Evolutionary conservation across 2,888 invertebrate genomes (phyloP), one percentile per base, ranked within the genome.

Genomic region (Blomia tropicalis): DNA sequence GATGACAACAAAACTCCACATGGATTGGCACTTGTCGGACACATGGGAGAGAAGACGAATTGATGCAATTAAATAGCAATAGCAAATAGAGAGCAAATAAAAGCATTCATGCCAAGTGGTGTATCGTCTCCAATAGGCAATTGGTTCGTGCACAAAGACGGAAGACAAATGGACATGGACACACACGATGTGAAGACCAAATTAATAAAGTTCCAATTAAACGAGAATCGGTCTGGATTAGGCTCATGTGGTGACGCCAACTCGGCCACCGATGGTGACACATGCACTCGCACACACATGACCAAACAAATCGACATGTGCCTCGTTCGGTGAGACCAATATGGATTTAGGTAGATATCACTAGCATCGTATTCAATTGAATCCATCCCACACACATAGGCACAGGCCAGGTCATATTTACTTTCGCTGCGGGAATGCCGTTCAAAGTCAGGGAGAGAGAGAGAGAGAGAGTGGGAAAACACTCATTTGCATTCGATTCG

Each of bases 201-300:
- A 47, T 47, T 47, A 47, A 47, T 47, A 47, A 47, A 47, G 51
- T 47, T 47, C 51, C 51, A 47, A 47, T 47, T 47, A 47, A 47
- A 7, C 22, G 22, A n/a, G n/a, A 47, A 47, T 22, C 22, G 51
- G n/a, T n/a, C 36, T 17, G 51, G 51, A 22, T 47, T 47, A 47
- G 51, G 7, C 5, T 22, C 51, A 47, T n/a, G 51, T n/a, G 14
- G 51, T 27, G 36, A 47, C 7, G 7, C 51, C 7, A 47, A 47
- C 51, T 36, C 7, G 36, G 36, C 36, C 7, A 36, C 36, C n/a
- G n/a, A 17, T 36, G 36, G 36, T 36, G 36, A 36, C 36, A 36
- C 36, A 36, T 7, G 7, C 7, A 17, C 36, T 7, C 36, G n/a
- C n/a, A 17, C 7, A 36, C 36, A 36, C 36, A 36, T 17, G 36